phyloP scores from a whole-genome alignment of 2,113 vertebrate genomes.

The Prunella himalayana region DNA sequence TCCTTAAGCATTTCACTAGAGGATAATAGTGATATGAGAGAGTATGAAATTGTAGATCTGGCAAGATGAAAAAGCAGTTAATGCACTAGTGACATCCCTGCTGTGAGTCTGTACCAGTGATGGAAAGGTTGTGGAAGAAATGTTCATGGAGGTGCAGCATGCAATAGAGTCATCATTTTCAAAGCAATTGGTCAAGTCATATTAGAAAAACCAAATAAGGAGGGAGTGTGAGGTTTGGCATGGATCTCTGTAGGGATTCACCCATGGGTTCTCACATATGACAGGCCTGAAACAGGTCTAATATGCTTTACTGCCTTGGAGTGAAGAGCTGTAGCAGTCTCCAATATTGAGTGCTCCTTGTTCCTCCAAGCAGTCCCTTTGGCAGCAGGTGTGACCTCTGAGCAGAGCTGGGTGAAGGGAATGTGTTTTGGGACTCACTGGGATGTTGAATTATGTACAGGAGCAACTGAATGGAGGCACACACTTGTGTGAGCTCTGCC shows the following conservation, averaged over 20 bases:
- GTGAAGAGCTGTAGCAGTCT: background rate
- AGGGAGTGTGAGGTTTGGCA: background rate
- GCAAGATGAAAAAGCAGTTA: background rate
- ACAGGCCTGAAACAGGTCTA: background rate
- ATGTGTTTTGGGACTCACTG: background rate
- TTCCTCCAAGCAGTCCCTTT: background rate
- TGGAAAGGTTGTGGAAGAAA: background rate
- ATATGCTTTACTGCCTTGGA: background rate
- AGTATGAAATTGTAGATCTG: background rate
- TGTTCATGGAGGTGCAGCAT: background rate
- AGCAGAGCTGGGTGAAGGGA: background rate
- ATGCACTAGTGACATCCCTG: background rate
- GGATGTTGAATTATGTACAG: fast-evolving
- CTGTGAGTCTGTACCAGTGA: background rate
- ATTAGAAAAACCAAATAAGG: background rate
- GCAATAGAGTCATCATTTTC: background rate
- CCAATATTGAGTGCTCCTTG: fast-evolving
- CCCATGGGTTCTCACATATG: fast-evolving
- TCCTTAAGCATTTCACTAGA: fast-evolving
- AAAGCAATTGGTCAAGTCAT: background rate
- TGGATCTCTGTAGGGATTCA: background rate
- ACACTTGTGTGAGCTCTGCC: background rate
- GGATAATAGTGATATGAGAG: background rate
- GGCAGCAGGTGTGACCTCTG: background rate
- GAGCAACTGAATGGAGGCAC: fast-evolving